Percentiles rank a stretch among this genome's conserved stretches.
Conservation (phyloP, 2,797 vertebrate species). For the Bradypodion pumilum region DNA sequence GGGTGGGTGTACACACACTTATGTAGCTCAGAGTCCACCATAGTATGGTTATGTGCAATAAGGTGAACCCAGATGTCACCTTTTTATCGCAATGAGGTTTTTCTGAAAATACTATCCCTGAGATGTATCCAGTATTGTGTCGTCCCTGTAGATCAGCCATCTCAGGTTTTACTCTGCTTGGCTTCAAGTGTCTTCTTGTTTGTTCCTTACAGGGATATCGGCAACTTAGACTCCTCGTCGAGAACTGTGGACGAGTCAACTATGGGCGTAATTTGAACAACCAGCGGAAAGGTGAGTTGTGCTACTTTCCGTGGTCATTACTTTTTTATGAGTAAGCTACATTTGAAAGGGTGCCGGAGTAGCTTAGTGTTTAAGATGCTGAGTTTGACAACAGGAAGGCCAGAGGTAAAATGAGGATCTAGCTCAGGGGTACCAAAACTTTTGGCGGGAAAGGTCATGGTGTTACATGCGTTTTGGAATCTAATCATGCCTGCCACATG, state of each 20-base stretch:
- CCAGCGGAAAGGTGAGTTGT: slow-evolving; percentile 89
- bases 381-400: too few species aligned
- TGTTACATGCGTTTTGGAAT: too few species aligned
- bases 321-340: neutral
- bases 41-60: neutral
- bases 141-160: neutral
- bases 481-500: too few species aligned
- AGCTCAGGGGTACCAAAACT: too few species aligned
- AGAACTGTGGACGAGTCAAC: slow-evolving; percentile 92
- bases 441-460: too few species aligned
- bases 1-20: too few species aligned
- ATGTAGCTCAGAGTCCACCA: neutral
- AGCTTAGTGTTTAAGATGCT: too few species aligned
- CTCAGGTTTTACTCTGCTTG: too few species aligned
- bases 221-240: slow-evolving; percentile 88
- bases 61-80: neutral
- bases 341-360: too few species aligned
- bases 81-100: neutral
- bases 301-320: neutral
- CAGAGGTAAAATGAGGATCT: too few species aligned
- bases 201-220: slow-evolving; percentile 77
- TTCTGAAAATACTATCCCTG: neutral
- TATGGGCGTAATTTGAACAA: slow-evolving; percentile 83
- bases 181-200: neutral
- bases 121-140: neutral